Base-by-base conservation (phyloP, 1,140 invertebrate genomes). In the Drosophila ironensis region DNA sequence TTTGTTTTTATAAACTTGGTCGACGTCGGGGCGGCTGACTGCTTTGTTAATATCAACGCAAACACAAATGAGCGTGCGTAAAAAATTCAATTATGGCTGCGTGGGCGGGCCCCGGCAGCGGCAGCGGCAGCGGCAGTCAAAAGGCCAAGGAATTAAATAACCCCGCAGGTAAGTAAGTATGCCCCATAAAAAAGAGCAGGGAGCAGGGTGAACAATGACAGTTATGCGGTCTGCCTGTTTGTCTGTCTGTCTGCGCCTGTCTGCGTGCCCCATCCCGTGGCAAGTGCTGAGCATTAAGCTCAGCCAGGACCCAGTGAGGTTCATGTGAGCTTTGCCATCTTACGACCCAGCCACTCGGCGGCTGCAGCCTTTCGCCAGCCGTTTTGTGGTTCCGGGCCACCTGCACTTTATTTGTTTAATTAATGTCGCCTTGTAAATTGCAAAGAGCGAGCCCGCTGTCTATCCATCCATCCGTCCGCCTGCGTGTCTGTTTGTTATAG, bases 341-440 rank as follows among this genome's bases (percentile, higher is more conserved):
- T 66, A 59, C 56, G 47, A 53, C n/a, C n/a, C n/a, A n/a, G n/a
- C n/a, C n/a, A n/a, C 52, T 41, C 54, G 56, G 41, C 16, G 25
- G n/a, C n/a, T 56, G 66, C 66, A 40, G 27, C 51, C 47, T 12
- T 44, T 59, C 12, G 11, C 11, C 16, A 44, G 64, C 41, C 7
- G 61, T 53, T 71, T 44, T 60, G 53, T 20, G 67, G 64, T 70
- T 40, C 25, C 38, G 9, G 24, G 33, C 30, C 35, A 52, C 60
- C 53, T 84, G 78, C 80, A 84, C 78, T 84, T 84, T 84, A 84
- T 84, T 84, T 84, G 78, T 86, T 84, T 84, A 84, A 84, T 84
- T 84, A 84, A 84, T 84, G 78, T 73, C 69, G 69, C 73, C 80
- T 66, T 84, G 73, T 84, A 77, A 77, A 84, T 71, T 77, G 78